Percentiles rank a stretch among this genome's conserved stretches.
These are phyloP conservation scores for Capromys pilorides DNA, from an alignment of 2,797 vertebrate genomes.

Conservation along the genomic window DNA sequence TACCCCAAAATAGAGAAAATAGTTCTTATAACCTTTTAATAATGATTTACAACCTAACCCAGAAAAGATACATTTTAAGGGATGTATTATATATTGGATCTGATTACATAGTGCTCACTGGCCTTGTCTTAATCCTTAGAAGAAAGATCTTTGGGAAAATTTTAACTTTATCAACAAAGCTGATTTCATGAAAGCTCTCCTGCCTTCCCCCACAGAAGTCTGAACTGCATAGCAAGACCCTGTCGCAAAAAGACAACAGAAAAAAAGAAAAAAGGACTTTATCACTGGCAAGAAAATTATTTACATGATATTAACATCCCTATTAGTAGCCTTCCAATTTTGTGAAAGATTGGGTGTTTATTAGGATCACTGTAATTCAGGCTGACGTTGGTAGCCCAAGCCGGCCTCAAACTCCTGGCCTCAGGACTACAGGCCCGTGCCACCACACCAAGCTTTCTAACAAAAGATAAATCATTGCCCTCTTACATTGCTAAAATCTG, in stretches of 20 bases:
- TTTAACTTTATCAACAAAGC: conserved; percentile 40
- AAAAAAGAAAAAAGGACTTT: background rate
- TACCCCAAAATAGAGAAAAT: conserved; percentile 2
- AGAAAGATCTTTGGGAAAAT: conserved; percentile 42
- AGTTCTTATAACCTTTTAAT: background rate
- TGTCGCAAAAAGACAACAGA: too few species aligned
- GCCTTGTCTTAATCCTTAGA: conserved; percentile 53
- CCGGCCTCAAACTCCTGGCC: background rate
- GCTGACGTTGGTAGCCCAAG: background rate
- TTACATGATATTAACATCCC: conserved; percentile 24
- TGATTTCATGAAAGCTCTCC: conserved; percentile 24
- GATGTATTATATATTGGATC: background rate
- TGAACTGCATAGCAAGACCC: background rate
- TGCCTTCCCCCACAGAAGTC: background rate
- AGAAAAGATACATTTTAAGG: conserved; percentile 32
- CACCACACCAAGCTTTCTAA: background rate
- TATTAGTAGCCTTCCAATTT: conserved; percentile 12
- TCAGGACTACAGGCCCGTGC: background rate
- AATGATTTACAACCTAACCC: conserved; percentile 24
- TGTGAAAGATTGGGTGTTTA: background rate
- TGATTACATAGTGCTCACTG: conserved; percentile 19
- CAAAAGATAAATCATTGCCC: background rate
- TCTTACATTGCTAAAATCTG: conserved; percentile 8
- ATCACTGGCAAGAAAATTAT: background rate
- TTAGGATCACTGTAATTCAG: background rate